Base-by-base conservation (phyloP, 2,113 vertebrate species). In the Platycercus adscitus region DNA sequence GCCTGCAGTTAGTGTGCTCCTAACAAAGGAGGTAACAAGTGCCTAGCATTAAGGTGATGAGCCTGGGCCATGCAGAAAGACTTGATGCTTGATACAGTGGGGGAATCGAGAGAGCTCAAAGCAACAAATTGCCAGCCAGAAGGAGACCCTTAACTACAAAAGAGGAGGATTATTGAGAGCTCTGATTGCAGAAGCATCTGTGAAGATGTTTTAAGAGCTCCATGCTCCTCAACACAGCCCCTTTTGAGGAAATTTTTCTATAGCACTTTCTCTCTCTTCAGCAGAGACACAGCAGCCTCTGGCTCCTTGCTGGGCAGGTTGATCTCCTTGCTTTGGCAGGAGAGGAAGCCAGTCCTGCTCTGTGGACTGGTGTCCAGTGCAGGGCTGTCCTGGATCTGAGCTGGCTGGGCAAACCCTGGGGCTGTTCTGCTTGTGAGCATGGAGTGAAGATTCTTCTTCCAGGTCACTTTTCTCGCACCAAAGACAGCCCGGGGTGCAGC, bases 101-200 rank as follows among this genome's bases (percentile, higher is more conserved):
- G 25, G 73, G 73, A 85, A 60, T 64, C 26, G 69, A 84, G 87
- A 91, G 75, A 83, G 37, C 90, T 90, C 81, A 81, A 81, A 91
- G 61, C 81, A 79, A 89, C 39, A 81, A 79, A 91, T 69, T 95
- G 92, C 83, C 73, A 95, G 77, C 88, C 73, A 93, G 93, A 95
- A 84, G 43, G 84, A 97, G 84, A 76, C 77, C 56, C 81, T 95
- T 92, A 70, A 81, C 65, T 70, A 68, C 80, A 84, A 78, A 93
- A 87, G 83, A 94, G 29, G 69, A 92, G 84, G 52, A 88, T 93
- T 87, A 77, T 86, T 83, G 94, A 93, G 93, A 92, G 81, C 84
- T 91, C 76, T 97, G 95, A 96, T 95, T 95, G 82, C 86, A 87
- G 76, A 95, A 96, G 88, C 69, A 76, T 77, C 89, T 91, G 72